Evolutionary conservation across 2,113 vertebrate genomes (phyloP), one percentile per base, ranked within the genome.

Genomic region (Actenoides hombroni): DNA sequence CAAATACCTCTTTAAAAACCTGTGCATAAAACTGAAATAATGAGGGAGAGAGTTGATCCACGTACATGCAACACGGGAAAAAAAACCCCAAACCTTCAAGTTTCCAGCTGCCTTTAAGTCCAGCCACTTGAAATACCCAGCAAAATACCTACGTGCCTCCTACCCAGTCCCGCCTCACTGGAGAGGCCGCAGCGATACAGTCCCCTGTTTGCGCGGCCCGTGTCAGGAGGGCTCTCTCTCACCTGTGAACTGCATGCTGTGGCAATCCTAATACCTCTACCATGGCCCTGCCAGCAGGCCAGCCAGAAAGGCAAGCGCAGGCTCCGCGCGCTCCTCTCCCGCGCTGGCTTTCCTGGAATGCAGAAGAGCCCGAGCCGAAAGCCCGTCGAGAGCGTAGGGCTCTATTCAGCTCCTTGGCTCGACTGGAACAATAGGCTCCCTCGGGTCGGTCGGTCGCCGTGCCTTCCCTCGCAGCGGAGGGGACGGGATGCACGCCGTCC

Each of bases 211-310:
- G 63, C 75, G 29, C 4, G 61, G 83, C 33, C 33, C 3, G 20
- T 31, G 81, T 4, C 73, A 13, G 53, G 37, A 88, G 73, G 46
- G 80, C 42, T 46, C 97, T 98, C 98, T 49, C 97, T 98, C 98
- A 99, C 98, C 98, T 98, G 98, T 14, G 90, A 95, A 84, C 81
- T 98, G 98, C 98, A 98, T 98, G 21, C 83, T 88, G 75, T 0
- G 68, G 63, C 63, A 70, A 95, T 96, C 67, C 96, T 63, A 31
- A 8, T 69, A n/a, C 82, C 91, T 94, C 76, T 96, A 96, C 83
- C 98, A 98, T 98, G 96, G 87, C 97, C 94, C 84, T 53, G 94
- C 92, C 78, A 9, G 91, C 97, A 88, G 31, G 86, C 95, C 95
- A 73, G 80, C 79, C 95, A 74, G 89, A 86, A 84, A 92, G 93